Evolutionary conservation across 1,140 invertebrate species (phyloP).

Genomic region (Aculops lycopersici): DNA sequence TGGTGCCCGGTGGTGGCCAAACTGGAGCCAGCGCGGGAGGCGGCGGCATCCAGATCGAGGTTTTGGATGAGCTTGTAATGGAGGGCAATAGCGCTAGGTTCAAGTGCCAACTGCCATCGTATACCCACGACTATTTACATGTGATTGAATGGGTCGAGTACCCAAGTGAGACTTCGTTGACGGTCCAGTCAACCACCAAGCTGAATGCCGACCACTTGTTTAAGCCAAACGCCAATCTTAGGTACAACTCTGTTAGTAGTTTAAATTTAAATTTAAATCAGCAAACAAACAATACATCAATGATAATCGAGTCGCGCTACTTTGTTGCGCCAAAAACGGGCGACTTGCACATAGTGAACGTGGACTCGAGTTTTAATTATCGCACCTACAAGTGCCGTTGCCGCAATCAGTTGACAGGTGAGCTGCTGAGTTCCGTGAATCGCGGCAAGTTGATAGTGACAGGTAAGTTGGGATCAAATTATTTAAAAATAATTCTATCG

Average conservation of each 20-base stretch:
- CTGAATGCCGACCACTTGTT: too few relatives aligned
- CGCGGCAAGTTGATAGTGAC: conserved; percentile 11
- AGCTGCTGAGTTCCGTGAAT: conserved; percentile 8
- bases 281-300: too few relatives aligned
- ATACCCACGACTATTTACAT: conserved; percentile 48
- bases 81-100: conserved; percentile 16
- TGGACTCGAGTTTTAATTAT: conserved; percentile 8
- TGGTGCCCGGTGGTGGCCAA: too few relatives aligned
- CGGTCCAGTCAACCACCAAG: neutral
- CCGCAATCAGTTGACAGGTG: conserved; percentile 9
- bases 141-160: conserved; percentile 30
- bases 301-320: too few relatives aligned
- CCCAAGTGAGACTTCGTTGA: neutral
- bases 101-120: conserved; percentile 27
- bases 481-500: too few relatives aligned
- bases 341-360: conserved; percentile 10
- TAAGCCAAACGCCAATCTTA: too few relatives aligned
- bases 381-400: conserved; percentile 10
- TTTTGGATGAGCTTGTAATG: conserved; percentile 16
- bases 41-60: conserved; percentile 13
- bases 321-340: conserved; percentile 41
- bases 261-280: too few relatives aligned
- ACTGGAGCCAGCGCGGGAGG: conserved; percentile 2
- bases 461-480: too few relatives aligned
- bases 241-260: too few relatives aligned